phyloP scores from a whole-genome alignment of 2,888 invertebrate genomes.

The Lithophane leautieri region DNA sequence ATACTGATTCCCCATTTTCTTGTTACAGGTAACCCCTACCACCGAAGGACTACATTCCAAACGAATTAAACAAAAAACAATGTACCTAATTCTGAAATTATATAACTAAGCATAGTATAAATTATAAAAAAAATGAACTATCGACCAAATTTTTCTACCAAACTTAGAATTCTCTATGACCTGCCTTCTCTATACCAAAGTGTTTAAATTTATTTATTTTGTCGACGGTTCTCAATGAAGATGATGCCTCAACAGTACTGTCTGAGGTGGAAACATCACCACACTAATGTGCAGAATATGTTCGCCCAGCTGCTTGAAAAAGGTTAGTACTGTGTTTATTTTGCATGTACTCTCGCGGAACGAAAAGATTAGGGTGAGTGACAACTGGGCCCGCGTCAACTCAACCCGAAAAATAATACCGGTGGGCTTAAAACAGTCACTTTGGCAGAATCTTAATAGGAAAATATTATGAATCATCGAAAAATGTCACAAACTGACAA shows the following conservation, averaged over 20 bases:
- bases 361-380: too few species aligned
- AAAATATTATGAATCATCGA: too few species aligned
- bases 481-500: too few species aligned
- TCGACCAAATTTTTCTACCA: slow-evolving; percentile 81
- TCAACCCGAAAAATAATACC: too few species aligned
- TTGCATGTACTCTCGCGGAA: too few species aligned
- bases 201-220: slow-evolving; percentile 66
- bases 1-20: slow-evolving; percentile 23
- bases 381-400: too few species aligned
- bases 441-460: too few species aligned
- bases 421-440: too few species aligned
- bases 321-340: slow-evolving; percentile 75
- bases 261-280: slow-evolving; percentile 97
- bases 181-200: slow-evolving; percentile 80
- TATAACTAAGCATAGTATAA: slow-evolving; percentile 53
- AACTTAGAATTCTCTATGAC: slow-evolving; percentile 69
- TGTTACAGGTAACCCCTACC: slow-evolving; percentile 73
- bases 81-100: slow-evolving; percentile 71
- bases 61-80: slow-evolving; percentile 56
- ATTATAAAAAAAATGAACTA: slow-evolving; percentile 41
- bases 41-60: slow-evolving; percentile 76
- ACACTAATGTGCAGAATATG: slow-evolving; percentile 97
- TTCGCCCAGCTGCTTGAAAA: slow-evolving; percentile 95
- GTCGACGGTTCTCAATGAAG: slow-evolving; percentile 58
- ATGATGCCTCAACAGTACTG: slow-evolving; percentile 98